Conservation (phyloP, 2,113 vertebrate species). For the Ptilorrhoa leucosticta region DNA sequence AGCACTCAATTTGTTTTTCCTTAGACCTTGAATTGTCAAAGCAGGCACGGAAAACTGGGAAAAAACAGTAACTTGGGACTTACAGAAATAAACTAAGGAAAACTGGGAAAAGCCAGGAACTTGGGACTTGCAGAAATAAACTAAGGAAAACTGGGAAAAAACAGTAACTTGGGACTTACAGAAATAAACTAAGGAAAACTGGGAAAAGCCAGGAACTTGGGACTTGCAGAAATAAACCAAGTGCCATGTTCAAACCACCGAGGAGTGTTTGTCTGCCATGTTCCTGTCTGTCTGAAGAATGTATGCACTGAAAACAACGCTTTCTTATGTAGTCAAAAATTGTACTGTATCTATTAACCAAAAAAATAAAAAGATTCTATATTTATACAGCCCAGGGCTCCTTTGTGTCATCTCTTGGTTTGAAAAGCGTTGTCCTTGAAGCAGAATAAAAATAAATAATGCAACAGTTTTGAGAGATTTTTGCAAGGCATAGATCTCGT, state of each 20-base stretch:
- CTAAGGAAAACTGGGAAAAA: background rate
- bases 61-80: background rate
- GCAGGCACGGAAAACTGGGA: background rate
- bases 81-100: background rate
- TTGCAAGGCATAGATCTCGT: background rate
- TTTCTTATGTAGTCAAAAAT: slow-evolving; percentile 67
- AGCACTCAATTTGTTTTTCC: background rate
- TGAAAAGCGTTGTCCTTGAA: background rate
- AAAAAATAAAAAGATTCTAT: slow-evolving; percentile 73
- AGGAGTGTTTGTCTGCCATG: slow-evolving; percentile 37
- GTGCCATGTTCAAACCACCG: background rate
- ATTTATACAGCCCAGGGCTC: slow-evolving; percentile 69
- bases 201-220: background rate
- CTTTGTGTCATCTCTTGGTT: slow-evolving; percentile 39
- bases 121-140: no score
- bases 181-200: background rate
- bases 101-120: background rate
- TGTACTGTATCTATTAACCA: slow-evolving; percentile 75
- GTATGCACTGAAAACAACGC: slow-evolving; percentile 73
- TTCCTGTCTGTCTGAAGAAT: slow-evolving; percentile 58
- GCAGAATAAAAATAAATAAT: slow-evolving; percentile 24
- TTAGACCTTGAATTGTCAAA: background rate
- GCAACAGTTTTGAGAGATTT: background rate
- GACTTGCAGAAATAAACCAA: background rate
- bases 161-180: background rate